These are phyloP conservation scores for Geodia barretti DNA, from an alignment of 37 sponge, comb jelly and placozoan species.

Conservation along the genomic window DNA sequence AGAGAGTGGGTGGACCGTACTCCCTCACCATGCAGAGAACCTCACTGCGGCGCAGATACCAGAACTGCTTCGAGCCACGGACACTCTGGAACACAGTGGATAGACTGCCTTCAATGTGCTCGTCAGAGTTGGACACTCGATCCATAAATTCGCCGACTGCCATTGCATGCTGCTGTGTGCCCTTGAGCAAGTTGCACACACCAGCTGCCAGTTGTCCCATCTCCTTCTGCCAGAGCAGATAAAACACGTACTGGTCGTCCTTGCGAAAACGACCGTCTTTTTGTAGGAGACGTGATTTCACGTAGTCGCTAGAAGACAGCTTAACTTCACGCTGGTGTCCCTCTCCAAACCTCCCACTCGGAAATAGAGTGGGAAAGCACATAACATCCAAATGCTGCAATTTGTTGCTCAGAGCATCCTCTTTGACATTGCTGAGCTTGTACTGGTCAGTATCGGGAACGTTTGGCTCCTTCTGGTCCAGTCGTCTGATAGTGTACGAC, in stretches of 20 bases:
- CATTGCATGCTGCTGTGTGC: not conserved
- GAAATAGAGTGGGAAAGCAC: conserved; percentile 65
- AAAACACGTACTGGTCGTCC: conserved; percentile 51
- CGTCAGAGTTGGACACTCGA: conserved; percentile 4
- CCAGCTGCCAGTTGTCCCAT: conserved; percentile 40
- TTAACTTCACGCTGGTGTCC: conserved; percentile 40
- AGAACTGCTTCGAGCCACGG: conserved; percentile 59
- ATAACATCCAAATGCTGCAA: conserved; percentile 32
- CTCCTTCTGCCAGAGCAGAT: conserved; percentile 40
- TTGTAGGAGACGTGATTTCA: conserved; percentile 47
- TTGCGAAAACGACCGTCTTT: conserved; percentile 58
- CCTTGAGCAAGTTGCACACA: conserved; percentile 51
- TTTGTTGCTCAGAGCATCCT: conserved; percentile 36
- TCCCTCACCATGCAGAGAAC: conserved; percentile 51
- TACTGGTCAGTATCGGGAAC: conserved; percentile 55
- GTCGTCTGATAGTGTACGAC: conserved; percentile 37
- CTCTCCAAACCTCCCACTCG: conserved; percentile 54
- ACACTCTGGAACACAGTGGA: conserved; percentile 40
- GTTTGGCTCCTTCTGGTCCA: conserved; percentile 27
- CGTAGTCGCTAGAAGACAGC: conserved; percentile 48
- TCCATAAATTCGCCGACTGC: not conserved
- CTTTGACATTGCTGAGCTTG: conserved; percentile 50
- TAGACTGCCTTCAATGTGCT: conserved; percentile 15
- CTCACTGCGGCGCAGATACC: conserved; percentile 42
- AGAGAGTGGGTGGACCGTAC: no score